Base-by-base conservation (phyloP, 1,140 invertebrate species). In the Drosophila funebris region DNA sequence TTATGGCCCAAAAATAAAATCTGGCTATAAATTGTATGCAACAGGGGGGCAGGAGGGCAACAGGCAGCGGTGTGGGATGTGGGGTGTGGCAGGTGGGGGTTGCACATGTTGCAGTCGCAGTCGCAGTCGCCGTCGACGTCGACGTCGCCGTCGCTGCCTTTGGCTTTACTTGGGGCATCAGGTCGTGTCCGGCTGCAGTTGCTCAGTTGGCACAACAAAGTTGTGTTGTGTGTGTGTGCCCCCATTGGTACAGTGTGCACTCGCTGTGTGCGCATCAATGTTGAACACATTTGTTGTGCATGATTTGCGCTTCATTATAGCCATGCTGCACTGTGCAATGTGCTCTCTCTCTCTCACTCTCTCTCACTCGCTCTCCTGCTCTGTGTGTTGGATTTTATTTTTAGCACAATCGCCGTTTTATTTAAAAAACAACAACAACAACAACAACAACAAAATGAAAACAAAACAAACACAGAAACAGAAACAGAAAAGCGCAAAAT, bases 401-500 rank as follows among this genome's bases (percentile, higher is more conserved):
- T 73, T 79, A 79, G 76, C 63, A 48, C 70, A 69, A 73, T 73
- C 75, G 67, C 43, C 37, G 76, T 76, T 78, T 78, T 76, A 76
- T 79, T 79, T 78, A 68, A 75, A 66, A 61, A 54, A 62, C 41
- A 68, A 33, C 22, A 63, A 9, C 41, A 56, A 46, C 31, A 63
- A 9, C 41, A 56, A 46, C 31, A 36, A 24, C 9, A 48, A 22
- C 41, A 41, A 50, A 48, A 31, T 20, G 2, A 43, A 43, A 50
- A 20, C 11, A 36, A 20, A 54, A 31, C 27, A 69, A 29, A 6
- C 22, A 36, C 22, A 39, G 4, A n/a, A 48, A 41, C 31, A 31
- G 44, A 5, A 54, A 53, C 36, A 27, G 39, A 31, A 54, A 87
- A 90, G 90, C 88, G 88, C 88, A 89, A 89, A 90, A 90, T 90